Evolutionary conservation across 2,888 invertebrate species (phyloP).

Genomic region (Nymphalis polychloros): DNA sequence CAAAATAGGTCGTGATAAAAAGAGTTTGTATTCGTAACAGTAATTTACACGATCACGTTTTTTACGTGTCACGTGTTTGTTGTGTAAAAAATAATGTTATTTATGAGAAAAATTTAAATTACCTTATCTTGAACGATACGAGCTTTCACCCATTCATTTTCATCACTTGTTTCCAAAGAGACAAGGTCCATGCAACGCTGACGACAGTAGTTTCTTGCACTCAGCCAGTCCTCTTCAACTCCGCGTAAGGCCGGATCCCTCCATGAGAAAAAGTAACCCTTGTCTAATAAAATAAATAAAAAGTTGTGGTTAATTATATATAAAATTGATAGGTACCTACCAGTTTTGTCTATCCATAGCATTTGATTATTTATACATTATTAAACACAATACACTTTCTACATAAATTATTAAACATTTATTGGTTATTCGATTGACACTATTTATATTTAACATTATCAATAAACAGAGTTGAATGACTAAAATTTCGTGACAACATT

Average conservation of each 20-base stretch:
- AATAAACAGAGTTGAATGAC: too few species aligned
- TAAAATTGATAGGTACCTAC: background rate
- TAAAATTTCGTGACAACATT: too few species aligned
- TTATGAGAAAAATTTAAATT: constrained; percentile 39
- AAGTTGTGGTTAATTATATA: background rate
- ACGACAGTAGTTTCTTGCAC: constrained; percentile 92
- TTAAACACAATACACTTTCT: too few species aligned
- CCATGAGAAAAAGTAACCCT: constrained; percentile 94
- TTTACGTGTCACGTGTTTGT: constrained; percentile 2
- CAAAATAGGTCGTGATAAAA: background rate
- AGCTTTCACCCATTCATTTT: constrained; percentile 93
- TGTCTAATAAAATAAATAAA: constrained; percentile 65
- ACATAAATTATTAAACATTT: too few species aligned
- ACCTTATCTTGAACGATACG: constrained; percentile 90
- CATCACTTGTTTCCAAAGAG: constrained; percentile 91
- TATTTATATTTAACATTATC: too few species aligned
- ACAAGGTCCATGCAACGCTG: constrained; percentile 95
- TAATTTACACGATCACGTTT: background rate
- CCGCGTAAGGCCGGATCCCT: constrained; percentile 87
- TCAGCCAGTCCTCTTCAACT: constrained; percentile 92
- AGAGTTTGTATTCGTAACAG: constrained; percentile 7
- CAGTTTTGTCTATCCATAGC: too few species aligned
- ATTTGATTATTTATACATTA: too few species aligned
- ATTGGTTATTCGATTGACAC: too few species aligned
- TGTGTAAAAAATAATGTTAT: constrained; percentile 4